phyloP scores from a whole-genome alignment of 2,888 invertebrate genomes.

The Drosophila algonquin region DNA sequence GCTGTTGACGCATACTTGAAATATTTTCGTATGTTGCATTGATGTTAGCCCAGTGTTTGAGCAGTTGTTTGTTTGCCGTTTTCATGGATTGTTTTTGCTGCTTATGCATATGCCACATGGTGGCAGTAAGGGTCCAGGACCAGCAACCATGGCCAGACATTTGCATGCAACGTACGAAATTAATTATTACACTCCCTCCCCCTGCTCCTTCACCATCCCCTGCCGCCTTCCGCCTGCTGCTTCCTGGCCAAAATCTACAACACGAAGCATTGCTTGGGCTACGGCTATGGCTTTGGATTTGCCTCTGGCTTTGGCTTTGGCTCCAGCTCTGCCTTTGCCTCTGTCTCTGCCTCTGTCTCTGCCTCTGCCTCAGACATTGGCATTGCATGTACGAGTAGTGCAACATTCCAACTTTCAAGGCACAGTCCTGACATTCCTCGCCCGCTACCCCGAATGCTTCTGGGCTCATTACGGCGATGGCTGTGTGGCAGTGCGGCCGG shows the following conservation, averaged over 20 bases:
- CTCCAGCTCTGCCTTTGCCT: constrained; percentile 19
- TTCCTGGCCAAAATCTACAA: constrained; percentile 73
- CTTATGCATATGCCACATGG: constrained; percentile 69
- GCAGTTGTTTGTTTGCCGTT: constrained; percentile 35
- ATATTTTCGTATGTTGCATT: constrained; percentile 32
- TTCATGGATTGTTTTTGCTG: constrained; percentile 64
- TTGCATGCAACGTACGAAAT: constrained; percentile 81
- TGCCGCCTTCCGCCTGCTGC: not conserved
- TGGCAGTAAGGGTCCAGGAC: not conserved
- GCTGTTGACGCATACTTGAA: constrained; percentile 47
- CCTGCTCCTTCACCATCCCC: not conserved
- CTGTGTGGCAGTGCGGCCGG: constrained; percentile 62
- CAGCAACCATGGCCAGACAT: constrained; percentile 64
- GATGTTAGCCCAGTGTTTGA: constrained; percentile 28
- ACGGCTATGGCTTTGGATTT: constrained; percentile 58
- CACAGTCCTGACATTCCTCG: constrained; percentile 30
- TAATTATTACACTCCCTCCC: constrained; percentile 77
- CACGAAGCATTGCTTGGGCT: constrained; percentile 50
- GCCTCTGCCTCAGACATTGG: constrained; percentile 58
- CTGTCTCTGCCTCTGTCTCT: constrained; percentile 41
- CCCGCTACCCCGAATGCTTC: not conserved
- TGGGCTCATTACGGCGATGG: constrained; percentile 62
- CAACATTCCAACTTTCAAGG: constrained; percentile 45
- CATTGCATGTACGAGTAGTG: constrained; percentile 40
- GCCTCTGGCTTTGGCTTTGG: constrained; percentile 50